phyloP scores from a whole-genome alignment of 2,797 vertebrate genomes.

The Eulemur albifrons region DNA sequence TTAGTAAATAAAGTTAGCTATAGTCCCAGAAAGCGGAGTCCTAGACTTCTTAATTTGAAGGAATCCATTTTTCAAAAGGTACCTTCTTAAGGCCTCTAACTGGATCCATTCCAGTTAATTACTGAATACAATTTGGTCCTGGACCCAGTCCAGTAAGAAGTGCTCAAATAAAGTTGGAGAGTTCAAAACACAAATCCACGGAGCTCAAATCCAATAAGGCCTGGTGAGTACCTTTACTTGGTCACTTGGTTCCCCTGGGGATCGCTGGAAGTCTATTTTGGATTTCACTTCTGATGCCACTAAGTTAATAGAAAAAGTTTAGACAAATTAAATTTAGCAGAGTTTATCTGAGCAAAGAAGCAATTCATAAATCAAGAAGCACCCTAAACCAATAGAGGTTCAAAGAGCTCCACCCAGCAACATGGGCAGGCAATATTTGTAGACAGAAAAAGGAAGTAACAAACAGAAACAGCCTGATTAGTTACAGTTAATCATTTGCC shows the following conservation, averaged over 20 bases:
- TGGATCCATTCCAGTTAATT: neutral
- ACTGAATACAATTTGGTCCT: neutral
- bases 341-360: neutral
- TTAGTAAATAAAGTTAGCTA: neutral
- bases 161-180: neutral
- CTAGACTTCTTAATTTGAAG: neutral
- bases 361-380: neutral
- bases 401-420: neutral
- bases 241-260: neutral
- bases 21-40: neutral
- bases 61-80: neutral
- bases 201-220: neutral
- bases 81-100: neutral
- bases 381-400: neutral
- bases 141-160: neutral
- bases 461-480: neutral
- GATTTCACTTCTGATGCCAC: neutral
- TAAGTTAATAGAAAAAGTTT: neutral
- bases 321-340: neutral
- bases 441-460: neutral
- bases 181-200: neutral
- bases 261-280: neutral
- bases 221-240: neutral
- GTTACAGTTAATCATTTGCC: neutral
- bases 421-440: neutral